Evolutionary conservation across 2,888 invertebrate genomes (phyloP), one percentile per base, ranked within the genome.

Genomic region (Pollenia labialis): DNA sequence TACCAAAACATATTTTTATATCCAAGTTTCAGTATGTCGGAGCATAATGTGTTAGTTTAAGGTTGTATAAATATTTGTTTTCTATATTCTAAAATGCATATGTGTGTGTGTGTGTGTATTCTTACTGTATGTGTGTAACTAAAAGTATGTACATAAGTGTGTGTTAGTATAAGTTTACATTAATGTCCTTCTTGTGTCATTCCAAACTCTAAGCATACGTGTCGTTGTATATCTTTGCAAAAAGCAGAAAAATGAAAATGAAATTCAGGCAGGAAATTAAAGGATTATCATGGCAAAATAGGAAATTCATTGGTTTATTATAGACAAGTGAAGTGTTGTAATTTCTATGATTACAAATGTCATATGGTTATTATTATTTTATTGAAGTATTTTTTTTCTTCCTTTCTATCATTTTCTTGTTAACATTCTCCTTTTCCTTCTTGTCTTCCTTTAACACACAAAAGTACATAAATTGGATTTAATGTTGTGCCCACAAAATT

Each of bases 271-370:
- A 87, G 86, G 86, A 87, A 87, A 87, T 87, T 87, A 83, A 87
- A 83, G 86, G 86, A 87, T 87, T 87, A 87, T 87, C 86, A 87
- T 83, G 76, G 81, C 83, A 87, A 83, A 87, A 83, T 83, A 87
- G 83, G 86, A 87, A 87, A 87, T 87, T 83, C 83, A 87, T 87
- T 87, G 86, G 86, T 87, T 82, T 87, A 87, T 83, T 87, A 87
- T 76, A 81, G 81, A 87, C 83, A 87, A 87, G 76, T 87, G 75
- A 86, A 86, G 80, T 86, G 83, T 83, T 87, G 86, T 83, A 87
- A 83, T 80, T 83, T 83, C 80, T 71, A 72, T 83, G 80, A 87
- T 87, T 83, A 83, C 81, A 87, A 85, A 83, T 87, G 76, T 76
- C 76, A 80, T 76, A 76, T 80, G 83, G 80, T 76, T 82, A 46